These are phyloP conservation scores for Myzus persicae DNA, from an alignment of 1,140 invertebrate species.

Conservation along the genomic window DNA sequence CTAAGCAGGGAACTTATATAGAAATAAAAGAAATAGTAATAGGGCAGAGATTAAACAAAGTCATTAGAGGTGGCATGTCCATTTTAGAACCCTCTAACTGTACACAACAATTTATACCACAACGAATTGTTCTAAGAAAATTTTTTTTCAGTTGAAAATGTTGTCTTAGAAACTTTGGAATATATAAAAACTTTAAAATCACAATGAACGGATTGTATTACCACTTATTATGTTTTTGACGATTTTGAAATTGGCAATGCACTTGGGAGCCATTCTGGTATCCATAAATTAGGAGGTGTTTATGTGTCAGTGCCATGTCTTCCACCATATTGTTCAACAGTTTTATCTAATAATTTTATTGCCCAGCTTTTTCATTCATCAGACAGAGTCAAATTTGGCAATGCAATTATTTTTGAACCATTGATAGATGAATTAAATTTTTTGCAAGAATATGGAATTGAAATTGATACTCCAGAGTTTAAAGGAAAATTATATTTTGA, in stretches of 20 bases:
- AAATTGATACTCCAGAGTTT: neutral
- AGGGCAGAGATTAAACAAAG: neutral
- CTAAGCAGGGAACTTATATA: neutral
- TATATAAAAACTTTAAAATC: neutral
- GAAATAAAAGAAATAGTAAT: neutral
- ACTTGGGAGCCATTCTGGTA: neutral
- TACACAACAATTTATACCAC: neutral
- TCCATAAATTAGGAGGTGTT: neutral
- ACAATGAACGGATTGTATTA: neutral
- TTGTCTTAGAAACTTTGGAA: neutral
- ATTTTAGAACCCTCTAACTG: neutral
- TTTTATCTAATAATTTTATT: neutral
- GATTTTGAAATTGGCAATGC: constrained; percentile 34
- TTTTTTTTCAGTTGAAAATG: neutral
- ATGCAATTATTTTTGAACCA: constrained; percentile 1
- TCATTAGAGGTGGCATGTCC: neutral
- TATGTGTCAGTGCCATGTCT: neutral
- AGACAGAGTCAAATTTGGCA: neutral
- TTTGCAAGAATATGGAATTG: neutral
- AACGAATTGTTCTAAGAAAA: neutral
- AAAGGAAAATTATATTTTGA: neutral
- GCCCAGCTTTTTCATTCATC: neutral
- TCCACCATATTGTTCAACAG: neutral
- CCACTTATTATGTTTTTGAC: constrained; percentile 9
- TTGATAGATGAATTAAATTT: constrained; percentile 6